Evolutionary conservation across 2,113 vertebrate species (phyloP).

Genomic region (Apeltes quadracus): DNA sequence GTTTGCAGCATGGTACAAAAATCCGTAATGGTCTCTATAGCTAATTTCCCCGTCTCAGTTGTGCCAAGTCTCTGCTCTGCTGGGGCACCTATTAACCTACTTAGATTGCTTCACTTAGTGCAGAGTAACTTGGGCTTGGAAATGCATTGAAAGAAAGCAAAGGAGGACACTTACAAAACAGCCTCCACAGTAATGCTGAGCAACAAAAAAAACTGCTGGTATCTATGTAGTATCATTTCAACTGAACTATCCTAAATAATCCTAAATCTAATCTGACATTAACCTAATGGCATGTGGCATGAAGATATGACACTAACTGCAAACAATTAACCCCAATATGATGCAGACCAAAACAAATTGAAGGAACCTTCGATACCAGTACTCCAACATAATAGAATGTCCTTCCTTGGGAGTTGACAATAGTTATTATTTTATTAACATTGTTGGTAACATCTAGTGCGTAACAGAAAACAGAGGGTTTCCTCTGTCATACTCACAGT

Average conservation of each 20-base stretch:
- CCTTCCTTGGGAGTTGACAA: not conserved
- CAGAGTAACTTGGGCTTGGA: not conserved
- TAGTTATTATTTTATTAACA: not conserved
- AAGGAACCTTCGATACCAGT: not conserved
- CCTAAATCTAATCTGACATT: not conserved
- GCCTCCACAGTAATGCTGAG: not conserved
- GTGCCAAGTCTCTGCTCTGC: too few species aligned
- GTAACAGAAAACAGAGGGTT: not conserved
- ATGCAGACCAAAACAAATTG: constrained; percentile 13
- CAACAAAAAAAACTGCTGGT: not conserved
- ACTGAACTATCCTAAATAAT: too few species aligned
- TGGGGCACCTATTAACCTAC: too few species aligned
- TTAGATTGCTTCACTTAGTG: not conserved
- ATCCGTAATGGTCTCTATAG: not conserved
- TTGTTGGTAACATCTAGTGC: not conserved
- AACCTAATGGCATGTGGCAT: not conserved
- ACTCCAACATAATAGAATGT: not conserved
- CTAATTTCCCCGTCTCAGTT: too few species aligned
- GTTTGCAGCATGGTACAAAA: too few species aligned
- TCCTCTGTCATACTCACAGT: constrained; percentile 72
- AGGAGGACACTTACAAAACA: constrained; percentile 1
- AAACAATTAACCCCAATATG: not conserved
- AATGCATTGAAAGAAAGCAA: too few species aligned
- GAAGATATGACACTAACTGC: not conserved
- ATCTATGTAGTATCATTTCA: not conserved